phyloP scores from a whole-genome alignment of 2,888 invertebrate species.

The Lamellibrachia satsuma region DNA sequence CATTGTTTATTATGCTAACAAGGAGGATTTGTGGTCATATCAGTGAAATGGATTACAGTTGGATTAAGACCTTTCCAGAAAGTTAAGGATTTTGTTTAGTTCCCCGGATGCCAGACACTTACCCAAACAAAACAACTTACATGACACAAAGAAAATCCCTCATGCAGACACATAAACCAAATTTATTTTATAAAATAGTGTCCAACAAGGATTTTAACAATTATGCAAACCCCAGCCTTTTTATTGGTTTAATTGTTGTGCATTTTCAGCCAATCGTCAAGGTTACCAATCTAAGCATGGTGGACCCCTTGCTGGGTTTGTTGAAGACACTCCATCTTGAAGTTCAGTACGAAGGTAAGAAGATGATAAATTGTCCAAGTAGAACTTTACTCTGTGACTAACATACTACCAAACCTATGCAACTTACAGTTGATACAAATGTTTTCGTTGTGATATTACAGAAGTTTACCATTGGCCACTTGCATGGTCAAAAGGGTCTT shows the following conservation, averaged over 20 bases:
- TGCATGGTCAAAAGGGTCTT: background rate
- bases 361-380: background rate
- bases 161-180: background rate
- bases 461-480: background rate
- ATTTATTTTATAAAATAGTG: background rate
- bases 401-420: background rate
- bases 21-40: too few species aligned
- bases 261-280: slow-evolving; percentile 60
- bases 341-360: slow-evolving; percentile 65
- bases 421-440: background rate
- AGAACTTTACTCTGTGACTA: background rate
- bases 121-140: background rate
- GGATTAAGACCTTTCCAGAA: too few species aligned
- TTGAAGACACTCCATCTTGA: slow-evolving; percentile 64
- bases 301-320: slow-evolving; percentile 62
- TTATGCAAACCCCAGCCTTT: background rate
- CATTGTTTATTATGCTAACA: too few species aligned
- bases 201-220: background rate
- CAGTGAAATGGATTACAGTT: too few species aligned
- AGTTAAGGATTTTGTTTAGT: too few species aligned
- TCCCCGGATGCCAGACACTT: too few species aligned
- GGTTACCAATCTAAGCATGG: slow-evolving; percentile 58
- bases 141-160: background rate
- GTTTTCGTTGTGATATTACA: background rate
- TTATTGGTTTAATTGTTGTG: slow-evolving; percentile 8